Conservation (phyloP, 2,113 vertebrate species). For the Benthochromis sp. region DNA sequence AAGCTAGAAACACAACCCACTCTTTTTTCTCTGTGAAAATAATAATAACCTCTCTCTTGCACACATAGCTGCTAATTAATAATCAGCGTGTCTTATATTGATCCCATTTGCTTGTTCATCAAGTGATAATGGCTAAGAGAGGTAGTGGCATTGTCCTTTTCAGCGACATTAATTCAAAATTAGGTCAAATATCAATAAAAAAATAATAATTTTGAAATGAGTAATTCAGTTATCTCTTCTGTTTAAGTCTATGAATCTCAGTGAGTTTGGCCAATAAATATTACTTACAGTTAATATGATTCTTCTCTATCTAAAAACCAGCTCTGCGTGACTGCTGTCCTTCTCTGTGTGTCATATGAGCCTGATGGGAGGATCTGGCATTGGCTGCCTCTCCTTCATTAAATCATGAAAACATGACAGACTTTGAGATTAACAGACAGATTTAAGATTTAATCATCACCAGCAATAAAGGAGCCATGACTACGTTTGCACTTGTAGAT, state of each 20-base stretch:
- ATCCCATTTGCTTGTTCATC: background rate
- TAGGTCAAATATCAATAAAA: background rate
- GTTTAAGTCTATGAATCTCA: background rate
- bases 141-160: background rate
- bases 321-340: background rate
- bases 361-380: conserved; percentile 7
- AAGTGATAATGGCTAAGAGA: background rate
- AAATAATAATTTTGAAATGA: background rate
- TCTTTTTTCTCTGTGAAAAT: background rate
- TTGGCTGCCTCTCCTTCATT: background rate
- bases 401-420: background rate
- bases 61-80: background rate
- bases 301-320: background rate
- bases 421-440: conserved; percentile 19
- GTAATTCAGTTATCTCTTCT: background rate
- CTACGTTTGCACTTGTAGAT: background rate
- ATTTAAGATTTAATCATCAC: background rate
- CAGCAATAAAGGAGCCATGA: background rate
- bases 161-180: background rate
- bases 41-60: background rate
- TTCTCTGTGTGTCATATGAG: background rate
- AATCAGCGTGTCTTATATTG: background rate
- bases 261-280: background rate
- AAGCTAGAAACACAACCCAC: background rate
- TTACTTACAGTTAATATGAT: background rate